Base-by-base conservation (phyloP, 1,140 invertebrate genomes). In the Megathymus violae region DNA sequence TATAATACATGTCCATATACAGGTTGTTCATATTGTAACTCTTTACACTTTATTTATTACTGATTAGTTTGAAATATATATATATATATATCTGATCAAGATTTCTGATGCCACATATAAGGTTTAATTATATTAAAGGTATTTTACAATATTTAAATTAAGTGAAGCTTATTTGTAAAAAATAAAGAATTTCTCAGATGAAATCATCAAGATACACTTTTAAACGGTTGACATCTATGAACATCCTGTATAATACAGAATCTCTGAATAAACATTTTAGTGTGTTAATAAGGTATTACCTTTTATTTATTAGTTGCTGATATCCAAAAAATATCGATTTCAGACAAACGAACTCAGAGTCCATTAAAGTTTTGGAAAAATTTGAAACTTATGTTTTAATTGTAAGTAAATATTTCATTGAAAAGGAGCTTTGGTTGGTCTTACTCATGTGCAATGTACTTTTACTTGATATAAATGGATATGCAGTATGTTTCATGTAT, bases 391-490 rank as follows among this genome's bases (percentile, higher is more conserved):
- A 31, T 48, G 25, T 48, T 27, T 27, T 48, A 31, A 48, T 34
- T 48, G 13, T 48, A 48, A 47, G 22, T 16, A 4, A 52, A 52
- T 5, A 52, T 22, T 19, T 52, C 16, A 38, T 52, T 36, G n/a
- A 7, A 11, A 51, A 10, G 34, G 34, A 25, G 50, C 17, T 7
- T 25, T 52, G 50, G 36, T 52, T 52, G 36, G 50, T 63, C 40
- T 54, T 13, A 38, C 31, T 64, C 43, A 13, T 62, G 17, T 31
- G 9, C 7, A 7, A 25, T 3, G 22, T 25, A 3, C 3, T 25
- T 25, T n/a, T n/a, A n/a, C n/a, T n/a, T n/a, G n/a, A n/a, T n/a
- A n/a, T n/a, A n/a, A n/a, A n/a, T n/a, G n/a, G n/a, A n/a, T n/a
- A n/a, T n/a, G n/a, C n/a, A n/a, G n/a, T n/a, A n/a, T n/a, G n/a